Evolutionary conservation across 1,140 invertebrate species (phyloP), one percentile per base, ranked within the genome.

Genomic region (Camponotus pennsylvanicus): DNA sequence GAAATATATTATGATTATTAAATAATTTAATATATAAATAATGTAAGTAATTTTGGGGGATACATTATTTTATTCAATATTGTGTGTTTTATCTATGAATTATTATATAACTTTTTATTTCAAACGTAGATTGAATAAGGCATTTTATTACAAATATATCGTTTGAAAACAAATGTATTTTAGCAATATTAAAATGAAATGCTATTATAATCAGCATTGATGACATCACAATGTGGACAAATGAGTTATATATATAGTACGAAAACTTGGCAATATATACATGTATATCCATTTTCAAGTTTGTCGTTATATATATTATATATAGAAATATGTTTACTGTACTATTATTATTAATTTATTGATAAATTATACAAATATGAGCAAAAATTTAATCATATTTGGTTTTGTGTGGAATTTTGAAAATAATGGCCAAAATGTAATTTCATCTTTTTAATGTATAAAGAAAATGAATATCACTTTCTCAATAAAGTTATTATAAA

Each of bases 401-500:
- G 59, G 8, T 83, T 27, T 61, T 70, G 49, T 57, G 34, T 87
- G 63, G 2, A 84, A 55, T 73, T 27, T 27, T 69, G 27, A 52
- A 52, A 64, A 7, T 61, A 42, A 85, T 85, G 37, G 71, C 71
- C 71, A 85, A 85, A 77, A 32, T 85, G 82, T 85, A 85, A 63
- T 77, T 76, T 85, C 34, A 77, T 75, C 73, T 85, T 77, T 85
- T 85, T 45, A 34, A 57, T 85, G 45, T 76, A 52, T 18, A 77
- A 85, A 77, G 32, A 18, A 32, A n/a, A 66, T 13, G 21, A 77
- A 45, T 76, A 69, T 80, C 32, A 80, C 52, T 87, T 87, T 87
- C 61, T 87, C 79, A 70, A 85, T 85, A 85, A 88, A 18, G 77
- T 88, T 83, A 71, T 80, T 80, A 57, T 27, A 86, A 79, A 67